These are phyloP conservation scores for Melanerpes aurifrons DNA, from an alignment of 2,113 vertebrate species.

Conservation along the genomic window DNA sequence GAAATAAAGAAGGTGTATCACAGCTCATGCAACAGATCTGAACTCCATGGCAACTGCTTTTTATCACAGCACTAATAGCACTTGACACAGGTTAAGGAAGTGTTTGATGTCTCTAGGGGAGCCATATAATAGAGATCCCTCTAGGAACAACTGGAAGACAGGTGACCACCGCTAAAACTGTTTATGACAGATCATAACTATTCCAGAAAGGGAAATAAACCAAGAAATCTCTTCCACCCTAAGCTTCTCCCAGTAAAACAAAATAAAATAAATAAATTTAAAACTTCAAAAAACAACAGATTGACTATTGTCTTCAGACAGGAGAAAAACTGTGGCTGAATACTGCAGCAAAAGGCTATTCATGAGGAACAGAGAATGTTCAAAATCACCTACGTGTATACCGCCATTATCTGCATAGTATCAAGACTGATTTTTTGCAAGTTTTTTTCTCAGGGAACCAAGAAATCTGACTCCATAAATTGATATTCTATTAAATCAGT, in stretches of 20 bases:
- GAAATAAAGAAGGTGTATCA: neutral
- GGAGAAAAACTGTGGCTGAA: too few species aligned
- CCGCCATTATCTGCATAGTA: neutral
- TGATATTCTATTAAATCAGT: neutral
- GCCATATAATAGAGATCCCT: neutral
- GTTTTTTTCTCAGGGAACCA: neutral
- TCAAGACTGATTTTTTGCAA: neutral
- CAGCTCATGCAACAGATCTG: neutral
- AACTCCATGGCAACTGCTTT: neutral
- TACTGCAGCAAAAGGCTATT: neutral
- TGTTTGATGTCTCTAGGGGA: neutral
- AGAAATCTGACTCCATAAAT: neutral
- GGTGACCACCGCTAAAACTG: neutral
- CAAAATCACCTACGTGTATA: neutral
- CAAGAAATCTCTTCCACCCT: neutral
- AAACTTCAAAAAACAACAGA: neutral
- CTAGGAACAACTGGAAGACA: neutral
- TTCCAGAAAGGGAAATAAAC: neutral
- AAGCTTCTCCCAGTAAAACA: neutral
- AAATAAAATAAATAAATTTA: too few species aligned
- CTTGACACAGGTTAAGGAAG: neutral
- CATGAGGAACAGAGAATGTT: neutral
- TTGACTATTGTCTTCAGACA: neutral
- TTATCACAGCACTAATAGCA: neutral
- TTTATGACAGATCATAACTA: neutral